phyloP scores from a whole-genome alignment of 2,888 invertebrate species.

The Pogonocherus hispidulus region DNA sequence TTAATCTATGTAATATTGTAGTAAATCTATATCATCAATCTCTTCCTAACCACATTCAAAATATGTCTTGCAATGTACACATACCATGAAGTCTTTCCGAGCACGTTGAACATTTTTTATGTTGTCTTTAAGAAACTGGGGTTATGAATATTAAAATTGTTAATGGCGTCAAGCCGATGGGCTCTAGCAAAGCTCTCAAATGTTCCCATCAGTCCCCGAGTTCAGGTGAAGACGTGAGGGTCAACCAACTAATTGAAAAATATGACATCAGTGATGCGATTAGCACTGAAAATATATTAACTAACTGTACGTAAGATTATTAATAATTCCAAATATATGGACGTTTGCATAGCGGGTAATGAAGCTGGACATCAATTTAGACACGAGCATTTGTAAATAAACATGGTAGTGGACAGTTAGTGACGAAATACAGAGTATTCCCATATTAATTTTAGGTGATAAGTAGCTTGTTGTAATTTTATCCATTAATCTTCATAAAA shows the following conservation, averaged over 20 bases:
- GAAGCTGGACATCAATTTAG: conserved; percentile 44
- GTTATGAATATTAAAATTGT: conserved; percentile 28
- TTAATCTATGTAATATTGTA: too few species aligned
- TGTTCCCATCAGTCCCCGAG: conserved; percentile 33
- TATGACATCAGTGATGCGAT: conserved; percentile 57
- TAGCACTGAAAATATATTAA: conserved; percentile 57
- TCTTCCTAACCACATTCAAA: too few species aligned
- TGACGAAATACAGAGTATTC: conserved; percentile 28
- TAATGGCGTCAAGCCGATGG: conserved; percentile 5
- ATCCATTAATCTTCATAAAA: conserved; percentile 14
- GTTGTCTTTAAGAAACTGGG: not conserved
- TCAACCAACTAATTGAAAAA: conserved; percentile 57
- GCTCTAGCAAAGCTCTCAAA: conserved; percentile 6
- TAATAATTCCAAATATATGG: conserved; percentile 49
- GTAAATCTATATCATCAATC: too few species aligned
- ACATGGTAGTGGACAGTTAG: conserved; percentile 23
- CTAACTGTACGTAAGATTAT: conserved; percentile 49
- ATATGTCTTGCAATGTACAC: too few species aligned
- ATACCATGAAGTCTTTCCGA: not conserved
- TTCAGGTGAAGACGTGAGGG: conserved; percentile 54
- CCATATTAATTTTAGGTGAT: conserved; percentile 40
- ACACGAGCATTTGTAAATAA: conserved; percentile 22
- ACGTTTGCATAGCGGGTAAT: conserved; percentile 48
- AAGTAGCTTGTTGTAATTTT: conserved; percentile 32
- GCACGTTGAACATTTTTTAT: conserved; percentile 3